Conservation (phyloP, 1,140 invertebrate genomes). For the Drosophila nigrodunni region DNA sequence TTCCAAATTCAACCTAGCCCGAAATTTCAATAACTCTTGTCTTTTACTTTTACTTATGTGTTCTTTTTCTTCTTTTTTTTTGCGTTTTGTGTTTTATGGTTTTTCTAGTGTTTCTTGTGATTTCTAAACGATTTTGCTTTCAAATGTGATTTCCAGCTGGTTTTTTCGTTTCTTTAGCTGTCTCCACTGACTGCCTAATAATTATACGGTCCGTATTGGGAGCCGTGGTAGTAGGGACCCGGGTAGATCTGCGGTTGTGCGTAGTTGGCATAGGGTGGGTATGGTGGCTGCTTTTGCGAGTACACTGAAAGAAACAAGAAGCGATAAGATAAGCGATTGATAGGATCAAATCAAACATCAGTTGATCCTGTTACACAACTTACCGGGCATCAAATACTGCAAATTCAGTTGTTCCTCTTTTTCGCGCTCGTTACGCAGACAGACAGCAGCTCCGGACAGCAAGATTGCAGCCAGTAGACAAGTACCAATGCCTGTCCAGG, state of each 20-base stretch:
- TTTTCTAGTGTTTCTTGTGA: constrained; percentile 40
- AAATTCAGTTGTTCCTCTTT: constrained; percentile 97
- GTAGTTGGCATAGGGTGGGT: constrained; percentile 94
- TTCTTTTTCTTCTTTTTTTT: constrained; percentile 24
- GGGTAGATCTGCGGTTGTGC: constrained; percentile 93
- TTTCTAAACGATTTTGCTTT: constrained; percentile 36
- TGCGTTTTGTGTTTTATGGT: constrained; percentile 19
- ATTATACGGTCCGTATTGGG: constrained; percentile 96
- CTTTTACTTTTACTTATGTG: constrained; percentile 19
- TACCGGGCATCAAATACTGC: constrained; percentile 99
- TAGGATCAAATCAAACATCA: neutral
- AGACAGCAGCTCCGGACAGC: constrained; percentile 96
- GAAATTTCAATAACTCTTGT: constrained; percentile 16
- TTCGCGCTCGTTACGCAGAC: constrained; percentile 95
- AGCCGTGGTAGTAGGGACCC: constrained; percentile 95
- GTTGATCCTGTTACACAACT: constrained; percentile 56
- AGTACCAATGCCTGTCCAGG: constrained; percentile 96
- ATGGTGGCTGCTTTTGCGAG: constrained; percentile 95
- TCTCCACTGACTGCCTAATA: constrained; percentile 86
- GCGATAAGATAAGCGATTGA: neutral
- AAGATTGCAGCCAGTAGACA: constrained; percentile 94
- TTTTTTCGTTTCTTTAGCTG: constrained; percentile 32
- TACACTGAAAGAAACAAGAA: constrained; percentile 88
- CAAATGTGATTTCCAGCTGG: constrained; percentile 19
- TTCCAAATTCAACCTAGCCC: constrained; percentile 22